Evolutionary conservation across 2,888 invertebrate genomes (phyloP), one percentile per base, ranked within the genome.

Genomic region (Mythimna vitellina): DNA sequence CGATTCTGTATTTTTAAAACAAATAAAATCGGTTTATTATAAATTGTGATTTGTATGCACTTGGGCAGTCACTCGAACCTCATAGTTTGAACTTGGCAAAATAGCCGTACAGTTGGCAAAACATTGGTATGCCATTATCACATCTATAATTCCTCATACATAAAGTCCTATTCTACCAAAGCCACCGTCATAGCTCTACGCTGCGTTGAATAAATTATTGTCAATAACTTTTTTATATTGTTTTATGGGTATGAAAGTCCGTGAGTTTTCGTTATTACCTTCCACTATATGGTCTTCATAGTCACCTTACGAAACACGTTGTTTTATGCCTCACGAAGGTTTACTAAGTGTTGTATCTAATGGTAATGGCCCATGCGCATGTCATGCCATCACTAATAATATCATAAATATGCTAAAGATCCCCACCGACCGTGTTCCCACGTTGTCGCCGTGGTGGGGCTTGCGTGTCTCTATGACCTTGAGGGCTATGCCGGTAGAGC

Each of bases 221-320:
- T 92, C 93, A 92, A 93, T 94, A 92, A 90, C 89, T 89, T 92
- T 93, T 82, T 94, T 94, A 94, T 95, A 94, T 94, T 95, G 94
- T 95, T 95, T 95, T 95, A 95, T 95, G 92, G 91, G 90, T 93
- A 91, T 87, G 92, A 93, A 94, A 92, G 92, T 89, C 90, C 89
- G 91, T 90, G 92, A 92, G 93, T 89, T 91, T 92, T 87, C 79
- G 88, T 89, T 91, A 91, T 92, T 90, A 91, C 88, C 88, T 88
- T 56, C 22, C 1, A n/a, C 89, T 89, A 89, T 90, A 92, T 89
- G 87, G 78, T 29, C 65, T 17, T 88, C 88, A 85, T 85, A 83
- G 88, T 82, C 84, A 86, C 81, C 87, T 85, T 86, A 89, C 84
- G 93, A 91, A 93, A 94, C 80, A 82, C 68, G 81, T 75, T 78